phyloP scores from a whole-genome alignment of 1,140 invertebrate species.

The Sarcophaga peregrina region DNA sequence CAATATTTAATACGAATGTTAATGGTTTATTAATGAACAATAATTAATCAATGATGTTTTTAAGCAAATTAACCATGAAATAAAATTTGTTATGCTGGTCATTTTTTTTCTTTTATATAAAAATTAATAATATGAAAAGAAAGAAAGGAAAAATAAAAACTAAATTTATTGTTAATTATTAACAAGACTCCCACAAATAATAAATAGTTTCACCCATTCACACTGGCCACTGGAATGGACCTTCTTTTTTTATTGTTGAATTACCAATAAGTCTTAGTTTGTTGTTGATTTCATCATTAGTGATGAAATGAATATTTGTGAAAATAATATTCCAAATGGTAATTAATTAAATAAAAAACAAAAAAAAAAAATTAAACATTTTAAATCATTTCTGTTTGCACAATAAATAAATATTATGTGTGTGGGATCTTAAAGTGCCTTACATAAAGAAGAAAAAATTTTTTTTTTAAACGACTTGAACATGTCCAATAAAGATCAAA shows the following conservation, averaged over 20 bases:
- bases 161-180: background rate
- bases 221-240: background rate
- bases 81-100: background rate
- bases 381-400: background rate
- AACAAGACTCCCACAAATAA: background rate
- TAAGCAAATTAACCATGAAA: background rate
- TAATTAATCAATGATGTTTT: constrained; percentile 2
- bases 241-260: background rate
- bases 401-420: background rate
- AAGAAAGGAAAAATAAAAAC: background rate
- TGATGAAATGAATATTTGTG: background rate
- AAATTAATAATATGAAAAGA: background rate
- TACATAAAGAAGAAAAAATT: background rate
- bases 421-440: background rate
- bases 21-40: too few relatives aligned
- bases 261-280: too few relatives aligned
- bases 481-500: too few relatives aligned
- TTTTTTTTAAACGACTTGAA: too few relatives aligned
- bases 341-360: background rate
- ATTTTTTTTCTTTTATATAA: background rate
- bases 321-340: background rate
- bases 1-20: too few relatives aligned
- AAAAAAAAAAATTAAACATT: background rate
- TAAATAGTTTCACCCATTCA: too few relatives aligned
- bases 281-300: too few relatives aligned